Evolutionary conservation across 1,140 invertebrate genomes (phyloP), one percentile per base, ranked within the genome.

Genomic region (Bombus huntii): DNA sequence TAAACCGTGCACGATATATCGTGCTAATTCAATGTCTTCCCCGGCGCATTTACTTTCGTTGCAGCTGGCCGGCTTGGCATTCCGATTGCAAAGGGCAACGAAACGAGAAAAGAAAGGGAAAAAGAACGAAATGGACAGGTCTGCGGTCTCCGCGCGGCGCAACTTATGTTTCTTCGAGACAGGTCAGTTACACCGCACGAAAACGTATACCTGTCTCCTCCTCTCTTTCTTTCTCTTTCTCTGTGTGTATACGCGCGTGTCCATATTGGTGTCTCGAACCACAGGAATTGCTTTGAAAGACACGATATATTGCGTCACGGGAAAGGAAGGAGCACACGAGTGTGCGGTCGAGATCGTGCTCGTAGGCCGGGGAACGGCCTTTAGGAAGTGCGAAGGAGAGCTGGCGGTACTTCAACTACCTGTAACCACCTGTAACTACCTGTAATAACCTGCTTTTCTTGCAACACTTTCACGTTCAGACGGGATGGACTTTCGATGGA

Each of bases 131-230:
- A 84, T 37, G 83, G 74, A 87, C 68, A 85, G 81, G 81, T 88
- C 86, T 92, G 91, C 85, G 91, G 88, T 92, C 71, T 75, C 57
- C 57, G 73, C 68, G 72, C 75, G 72, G 81, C 88, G 83, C 83
- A 92, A 93, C 90, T 80, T 87, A 89, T 88, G 87, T 92, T 91
- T 89, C 85, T 39, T 53, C 83, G 80, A 77, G 90, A 81, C 88
- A 91, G 91, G 91, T 93, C 91, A 93, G 89, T 93, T 93, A 91
- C 88, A 93, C 88, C 92, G 59, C 59, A 92, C 90, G 90, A 93
- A 93, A 92, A 91, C 87, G 86, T 90, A 89, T 81, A 91, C 87
- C 47, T 39, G 71, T 44, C 59, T 34, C 25, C 39, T 28, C 15
- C 5, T 44, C 37, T n/a, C 57, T 22, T 34, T 10, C 25, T n/a